Evolutionary conservation across 2,113 vertebrate genomes (phyloP).

Genomic region (Clarias macrocephalus): DNA sequence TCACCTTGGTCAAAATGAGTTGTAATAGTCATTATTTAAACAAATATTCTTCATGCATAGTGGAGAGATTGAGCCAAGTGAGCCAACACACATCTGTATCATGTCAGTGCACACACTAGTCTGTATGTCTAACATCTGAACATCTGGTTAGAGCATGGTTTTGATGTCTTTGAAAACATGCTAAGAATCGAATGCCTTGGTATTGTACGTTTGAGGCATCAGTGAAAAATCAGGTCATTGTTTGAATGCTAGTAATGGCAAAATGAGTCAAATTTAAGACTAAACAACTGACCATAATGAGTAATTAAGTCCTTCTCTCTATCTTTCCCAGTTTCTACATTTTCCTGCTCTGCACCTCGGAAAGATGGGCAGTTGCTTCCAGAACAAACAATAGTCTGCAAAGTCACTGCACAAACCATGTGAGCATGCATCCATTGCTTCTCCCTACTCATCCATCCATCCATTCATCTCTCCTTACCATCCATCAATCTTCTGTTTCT

Average conservation of each 20-base stretch:
- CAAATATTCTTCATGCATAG: not conserved
- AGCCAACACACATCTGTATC: conserved; percentile 5
- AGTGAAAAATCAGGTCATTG: too few species aligned
- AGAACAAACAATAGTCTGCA: conserved; percentile 75
- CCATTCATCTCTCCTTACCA: not conserved
- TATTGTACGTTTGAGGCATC: too few species aligned
- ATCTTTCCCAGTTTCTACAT: conserved; percentile 5
- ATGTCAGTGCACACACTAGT: conserved; percentile 16
- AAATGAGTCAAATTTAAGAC: not conserved
- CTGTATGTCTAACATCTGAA: conserved; percentile 15
- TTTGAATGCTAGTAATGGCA: not conserved
- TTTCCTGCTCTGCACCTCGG: conserved; percentile 64
- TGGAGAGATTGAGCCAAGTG: not conserved
- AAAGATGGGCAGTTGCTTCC: conserved; percentile 70
- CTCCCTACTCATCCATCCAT: not conserved
- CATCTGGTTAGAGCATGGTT: not conserved
- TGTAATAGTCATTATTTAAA: not conserved
- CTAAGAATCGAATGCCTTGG: not conserved
- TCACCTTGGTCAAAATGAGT: not conserved
- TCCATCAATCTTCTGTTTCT: not conserved
- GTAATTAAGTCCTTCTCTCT: not conserved
- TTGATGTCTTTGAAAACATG: conserved; percentile 7
- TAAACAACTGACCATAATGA: not conserved
- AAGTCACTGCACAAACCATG: conserved; percentile 59
- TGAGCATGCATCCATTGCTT: conserved; percentile 11